A percentile compares a stretch with the other conserved stretches of the same genome.
Conservation (phyloP, 64 coral and sea anemone species). For the Porites lutea region DNA sequence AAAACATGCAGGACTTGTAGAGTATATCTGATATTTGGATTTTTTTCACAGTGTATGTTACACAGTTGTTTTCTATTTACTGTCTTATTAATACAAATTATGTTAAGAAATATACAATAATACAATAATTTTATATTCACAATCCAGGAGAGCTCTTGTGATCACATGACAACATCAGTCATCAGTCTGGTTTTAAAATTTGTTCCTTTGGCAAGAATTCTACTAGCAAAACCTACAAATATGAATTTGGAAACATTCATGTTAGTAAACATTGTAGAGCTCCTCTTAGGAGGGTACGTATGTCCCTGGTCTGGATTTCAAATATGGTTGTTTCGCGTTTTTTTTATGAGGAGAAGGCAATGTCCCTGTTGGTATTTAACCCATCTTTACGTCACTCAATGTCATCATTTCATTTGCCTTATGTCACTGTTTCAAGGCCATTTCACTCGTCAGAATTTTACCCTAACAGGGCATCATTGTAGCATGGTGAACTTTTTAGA, state of each 20-base stretch:
- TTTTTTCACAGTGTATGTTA: constrained; percentile 24
- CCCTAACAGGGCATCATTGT: too few relatives aligned
- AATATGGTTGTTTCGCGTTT: too few relatives aligned
- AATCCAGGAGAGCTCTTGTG: neutral
- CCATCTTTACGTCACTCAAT: too few relatives aligned
- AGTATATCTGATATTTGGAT: neutral
- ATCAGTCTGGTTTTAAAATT: constrained; percentile 95
- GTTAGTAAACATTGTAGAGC: too few relatives aligned
- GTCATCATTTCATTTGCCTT: too few relatives aligned
- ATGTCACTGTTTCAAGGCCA: too few relatives aligned
- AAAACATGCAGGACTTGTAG: neutral
- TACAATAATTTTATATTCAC: neutral
- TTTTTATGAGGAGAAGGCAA: too few relatives aligned
- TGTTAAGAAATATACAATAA: constrained; percentile 41
- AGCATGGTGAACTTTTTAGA: too few relatives aligned
- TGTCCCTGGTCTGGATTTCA: too few relatives aligned
- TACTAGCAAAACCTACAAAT: constrained; percentile 90
- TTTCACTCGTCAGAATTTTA: too few relatives aligned
- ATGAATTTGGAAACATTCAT: neutral
- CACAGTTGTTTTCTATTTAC: neutral
- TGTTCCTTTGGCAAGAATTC: constrained; percentile 97
- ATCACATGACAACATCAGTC: neutral
- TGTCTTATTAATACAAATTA: constrained; percentile 35
- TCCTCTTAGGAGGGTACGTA: too few relatives aligned
- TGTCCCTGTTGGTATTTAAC: too few relatives aligned